Evolutionary conservation across 2,113 vertebrate genomes (phyloP).

Genomic region (Mobula hypostoma): DNA sequence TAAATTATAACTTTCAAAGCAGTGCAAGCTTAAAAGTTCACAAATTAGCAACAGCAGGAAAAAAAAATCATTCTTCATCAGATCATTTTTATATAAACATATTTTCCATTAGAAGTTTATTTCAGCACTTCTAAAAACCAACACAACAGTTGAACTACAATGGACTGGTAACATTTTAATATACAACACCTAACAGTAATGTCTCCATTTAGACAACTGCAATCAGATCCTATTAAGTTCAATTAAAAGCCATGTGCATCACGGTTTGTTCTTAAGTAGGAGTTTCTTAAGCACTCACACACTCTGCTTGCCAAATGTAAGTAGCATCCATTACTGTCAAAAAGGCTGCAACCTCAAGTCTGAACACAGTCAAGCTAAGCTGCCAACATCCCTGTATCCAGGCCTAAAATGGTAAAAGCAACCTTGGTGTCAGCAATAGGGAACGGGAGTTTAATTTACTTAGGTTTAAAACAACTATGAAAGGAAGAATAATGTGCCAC

Average conservation of each 20-base stretch:
- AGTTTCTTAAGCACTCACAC: neutral
- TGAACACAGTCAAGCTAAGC: neutral
- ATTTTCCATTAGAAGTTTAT: neutral
- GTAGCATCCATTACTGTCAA: neutral
- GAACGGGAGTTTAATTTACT: neutral
- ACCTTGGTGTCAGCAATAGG: neutral
- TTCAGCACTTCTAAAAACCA: constrained; percentile 14
- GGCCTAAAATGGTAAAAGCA: neutral
- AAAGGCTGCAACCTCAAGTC: neutral
- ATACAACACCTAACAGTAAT: neutral
- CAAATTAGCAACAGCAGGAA: neutral
- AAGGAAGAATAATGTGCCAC: neutral
- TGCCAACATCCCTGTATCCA: neutral
- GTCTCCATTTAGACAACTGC: neutral
- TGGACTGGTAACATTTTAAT: neutral
- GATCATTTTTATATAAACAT: neutral
- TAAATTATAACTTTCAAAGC: neutral
- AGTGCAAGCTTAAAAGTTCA: neutral
- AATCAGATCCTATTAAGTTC: neutral
- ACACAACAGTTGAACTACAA: neutral
- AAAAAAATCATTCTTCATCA: neutral
- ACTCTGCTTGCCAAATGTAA: neutral
- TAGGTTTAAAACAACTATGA: neutral
- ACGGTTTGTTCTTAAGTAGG: neutral
- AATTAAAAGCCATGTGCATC: neutral